These are phyloP conservation scores for Epinotia demarniana DNA, from an alignment of 2,888 invertebrate species.

Conservation along the genomic window DNA sequence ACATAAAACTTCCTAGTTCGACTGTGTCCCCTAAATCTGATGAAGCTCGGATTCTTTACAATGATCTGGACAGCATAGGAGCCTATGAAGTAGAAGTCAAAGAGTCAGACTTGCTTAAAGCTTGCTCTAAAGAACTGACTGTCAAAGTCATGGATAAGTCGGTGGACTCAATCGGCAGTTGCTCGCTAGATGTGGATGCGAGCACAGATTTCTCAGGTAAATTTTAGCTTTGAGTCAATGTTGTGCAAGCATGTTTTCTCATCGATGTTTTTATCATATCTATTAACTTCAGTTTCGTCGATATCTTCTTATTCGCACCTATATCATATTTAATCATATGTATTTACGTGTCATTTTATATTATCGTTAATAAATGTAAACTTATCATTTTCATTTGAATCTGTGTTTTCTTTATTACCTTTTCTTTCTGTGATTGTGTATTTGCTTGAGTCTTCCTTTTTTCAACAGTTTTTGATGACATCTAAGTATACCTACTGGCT, in stretches of 20 bases:
- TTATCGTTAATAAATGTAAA: conserved; percentile 40
- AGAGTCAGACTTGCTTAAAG: conserved; percentile 73
- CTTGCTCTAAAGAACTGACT: conserved; percentile 69
- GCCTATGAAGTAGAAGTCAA: conserved; percentile 80
- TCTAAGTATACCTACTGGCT: neutral
- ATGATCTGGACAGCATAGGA: conserved; percentile 77
- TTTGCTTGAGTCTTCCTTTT: conserved; percentile 30
- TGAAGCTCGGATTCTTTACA: conserved; percentile 57
- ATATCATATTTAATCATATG: conserved; percentile 45
- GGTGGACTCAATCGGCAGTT: conserved; percentile 94
- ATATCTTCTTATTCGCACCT: conserved; percentile 37
- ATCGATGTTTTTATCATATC: conserved; percentile 55
- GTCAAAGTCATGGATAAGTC: conserved; percentile 89
- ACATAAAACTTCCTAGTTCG: conserved; percentile 77
- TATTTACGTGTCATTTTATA: conserved; percentile 40
- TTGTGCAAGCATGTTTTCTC: conserved; percentile 54
- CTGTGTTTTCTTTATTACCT: conserved; percentile 46
- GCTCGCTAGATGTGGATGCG: conserved; percentile 93
- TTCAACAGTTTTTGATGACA: conserved; percentile 18
- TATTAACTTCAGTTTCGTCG: conserved; percentile 40
- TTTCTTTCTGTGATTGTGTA: conserved; percentile 40
- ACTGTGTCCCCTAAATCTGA: conserved; percentile 76
- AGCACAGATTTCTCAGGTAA: conserved; percentile 91
- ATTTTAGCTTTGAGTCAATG: conserved; percentile 48
- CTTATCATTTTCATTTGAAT: conserved; percentile 45